Evolutionary conservation across 2,797 vertebrate species (phyloP).

Genomic region (Meda fulgida): DNA sequence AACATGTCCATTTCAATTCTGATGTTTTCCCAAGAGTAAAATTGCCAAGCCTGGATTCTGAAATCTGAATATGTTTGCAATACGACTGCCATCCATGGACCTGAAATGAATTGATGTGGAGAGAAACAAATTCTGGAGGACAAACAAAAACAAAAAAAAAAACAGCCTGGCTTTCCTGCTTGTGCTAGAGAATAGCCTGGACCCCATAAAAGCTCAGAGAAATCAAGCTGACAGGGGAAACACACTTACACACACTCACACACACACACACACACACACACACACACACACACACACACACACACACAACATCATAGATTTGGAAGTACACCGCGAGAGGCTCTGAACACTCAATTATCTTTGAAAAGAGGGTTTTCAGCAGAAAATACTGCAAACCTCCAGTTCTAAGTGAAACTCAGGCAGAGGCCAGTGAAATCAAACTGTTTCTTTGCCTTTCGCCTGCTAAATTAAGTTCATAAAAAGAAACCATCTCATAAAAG

Average conservation of each 20-base stretch:
- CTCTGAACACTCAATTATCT: conserved; percentile 31
- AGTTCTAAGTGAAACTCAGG: conserved; percentile 25
- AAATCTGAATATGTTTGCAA: conserved; percentile 12
- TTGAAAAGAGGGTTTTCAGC: conserved; percentile 35
- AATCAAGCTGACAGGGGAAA: conserved; percentile 10
- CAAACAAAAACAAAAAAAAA: neutral
- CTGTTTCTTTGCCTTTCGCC: conserved; percentile 6
- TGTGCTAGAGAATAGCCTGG: neutral
- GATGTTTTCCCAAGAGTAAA: conserved; percentile 15
- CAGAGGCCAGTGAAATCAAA: conserved; percentile 32
- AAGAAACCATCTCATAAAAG: neutral
- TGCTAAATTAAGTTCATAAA: conserved; percentile 17
- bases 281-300: neutral
- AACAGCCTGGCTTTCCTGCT: neutral
- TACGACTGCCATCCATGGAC: neutral
- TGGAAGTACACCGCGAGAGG: neutral
- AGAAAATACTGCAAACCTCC: conserved; percentile 36
- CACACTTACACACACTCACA: neutral
- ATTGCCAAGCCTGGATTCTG: neutral
- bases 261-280: neutral
- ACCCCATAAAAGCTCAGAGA: conserved; percentile 1
- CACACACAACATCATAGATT: conserved; percentile 6
- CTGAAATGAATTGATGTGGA: conserved; percentile 29
- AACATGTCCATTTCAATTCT: neutral
- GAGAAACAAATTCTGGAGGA: conserved; percentile 1